Evolutionary conservation across 2,113 vertebrate genomes (phyloP), one percentile per base, ranked within the genome.

Genomic region (Leptosomus discolor): DNA sequence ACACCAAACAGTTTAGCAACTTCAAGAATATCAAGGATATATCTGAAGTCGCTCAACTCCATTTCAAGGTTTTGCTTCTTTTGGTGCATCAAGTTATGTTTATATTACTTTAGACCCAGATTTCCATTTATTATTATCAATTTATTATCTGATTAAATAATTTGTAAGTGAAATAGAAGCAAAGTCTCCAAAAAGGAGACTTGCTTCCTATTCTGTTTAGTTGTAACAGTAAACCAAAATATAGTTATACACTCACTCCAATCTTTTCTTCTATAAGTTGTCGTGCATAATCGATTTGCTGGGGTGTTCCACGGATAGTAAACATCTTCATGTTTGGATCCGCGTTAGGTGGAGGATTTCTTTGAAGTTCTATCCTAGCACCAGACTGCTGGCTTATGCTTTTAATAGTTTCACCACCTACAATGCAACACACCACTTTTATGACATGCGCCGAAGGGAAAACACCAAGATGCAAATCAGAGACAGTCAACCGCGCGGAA

Each of bases 201-300:
- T 19, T 21, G 2, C 14, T 41, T 82, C 41, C 15, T 53, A 13
- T 19, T 60, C 34, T 73, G 17, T 43, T 89, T 43, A 48, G 21
- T 26, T 65, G 2, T 1, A 77, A 50, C 0, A 50, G 9, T 16
- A 79, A 86, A 37, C 2, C 26, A 67, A 84, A 39, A 75, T 5
- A 29, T 1, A 82, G 11, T 24, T 68, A 24, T 54, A 63, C 10
- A 98, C 99, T 98, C 87, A 99, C 99, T 94, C 99, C 99, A 61
- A 99, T 99, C 96, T 99, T 99, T 96, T 99, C 99, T 97, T 99
- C 99, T 92, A 99, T 99, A 71, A 99, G 99, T 90, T 99, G 99
- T 73, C 99, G 98, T 89, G 99, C 99, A 63, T 99, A 99, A 97
- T 99, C 99, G 54, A 99, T 99, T 96, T 99, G 99, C 87, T 99